A percentile compares a stretch with the other conserved stretches of the same genome.
Conservation (phyloP, 2,888 invertebrate species). For the Pollenia griseotomentosa region DNA sequence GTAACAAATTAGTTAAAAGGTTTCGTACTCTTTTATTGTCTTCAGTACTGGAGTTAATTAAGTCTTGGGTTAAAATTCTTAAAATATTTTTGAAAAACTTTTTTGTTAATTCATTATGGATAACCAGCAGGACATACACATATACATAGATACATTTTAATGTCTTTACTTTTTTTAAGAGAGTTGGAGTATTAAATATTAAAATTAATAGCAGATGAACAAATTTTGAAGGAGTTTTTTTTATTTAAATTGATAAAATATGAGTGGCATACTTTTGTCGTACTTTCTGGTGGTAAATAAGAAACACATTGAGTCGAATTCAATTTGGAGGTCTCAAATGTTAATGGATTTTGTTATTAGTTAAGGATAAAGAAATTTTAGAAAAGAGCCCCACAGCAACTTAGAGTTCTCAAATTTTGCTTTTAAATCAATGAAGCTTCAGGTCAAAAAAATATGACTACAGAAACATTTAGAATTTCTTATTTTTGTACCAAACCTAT, state of each 20-base stretch:
- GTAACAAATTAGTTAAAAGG: constrained; percentile 71
- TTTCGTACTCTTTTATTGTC: constrained; percentile 44
- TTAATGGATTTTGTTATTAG: not conserved
- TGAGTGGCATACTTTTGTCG: constrained; percentile 70
- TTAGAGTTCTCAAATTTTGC: not conserved
- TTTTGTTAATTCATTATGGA: constrained; percentile 63
- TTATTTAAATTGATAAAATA: constrained; percentile 41
- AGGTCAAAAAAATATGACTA: not conserved
- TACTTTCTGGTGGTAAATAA: constrained; percentile 59
- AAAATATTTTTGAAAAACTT: constrained; percentile 18
- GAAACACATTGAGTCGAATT: not conserved
- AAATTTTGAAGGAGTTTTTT: constrained; percentile 29
- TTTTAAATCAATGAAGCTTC: not conserved
- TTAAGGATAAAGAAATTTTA: not conserved
- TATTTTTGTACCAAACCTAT: too few species aligned
- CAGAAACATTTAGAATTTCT: too few species aligned
- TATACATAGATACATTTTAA: constrained; percentile 38
- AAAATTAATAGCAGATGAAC: constrained; percentile 52
- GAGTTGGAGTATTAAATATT: constrained; percentile 38
- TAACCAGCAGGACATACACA: constrained; percentile 62
- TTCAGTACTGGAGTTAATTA: constrained; percentile 48
- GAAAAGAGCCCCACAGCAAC: not conserved
- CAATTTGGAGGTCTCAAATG: not conserved
- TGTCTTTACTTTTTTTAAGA: not conserved
- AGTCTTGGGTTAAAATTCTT: not conserved